Conservation (phyloP, 2,797 vertebrate genomes). For the Sebastes reedi region DNA sequence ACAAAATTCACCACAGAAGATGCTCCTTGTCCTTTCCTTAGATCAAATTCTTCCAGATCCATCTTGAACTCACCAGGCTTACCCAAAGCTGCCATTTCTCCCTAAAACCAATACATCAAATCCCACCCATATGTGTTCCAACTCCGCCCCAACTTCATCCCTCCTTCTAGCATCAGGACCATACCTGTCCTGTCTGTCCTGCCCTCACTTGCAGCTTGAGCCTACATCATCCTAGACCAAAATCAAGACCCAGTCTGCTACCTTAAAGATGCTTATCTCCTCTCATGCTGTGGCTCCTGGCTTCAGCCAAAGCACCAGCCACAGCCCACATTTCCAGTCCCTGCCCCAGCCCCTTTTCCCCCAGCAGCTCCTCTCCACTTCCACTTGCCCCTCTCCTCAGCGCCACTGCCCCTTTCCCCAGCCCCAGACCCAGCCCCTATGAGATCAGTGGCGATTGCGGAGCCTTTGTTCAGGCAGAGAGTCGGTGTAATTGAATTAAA, state of each 20-base stretch:
- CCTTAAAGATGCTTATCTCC: not conserved
- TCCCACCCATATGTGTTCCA: not conserved
- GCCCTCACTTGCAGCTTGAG: not conserved
- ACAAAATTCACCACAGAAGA: not conserved
- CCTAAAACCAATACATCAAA: not conserved
- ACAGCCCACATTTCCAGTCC: conserved; percentile 4
- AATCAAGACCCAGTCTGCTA: not conserved
- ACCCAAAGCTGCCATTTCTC: not conserved
- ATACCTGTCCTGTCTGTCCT: not conserved
- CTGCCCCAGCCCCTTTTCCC: conserved; percentile 11
- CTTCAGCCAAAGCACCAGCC: conserved; percentile 10
- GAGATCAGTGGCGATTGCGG: conserved; percentile 61
- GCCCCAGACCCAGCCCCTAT: conserved; percentile 24
- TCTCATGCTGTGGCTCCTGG: not conserved
- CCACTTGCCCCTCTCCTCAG: conserved; percentile 9
- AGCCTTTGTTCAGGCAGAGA: conserved; percentile 76
- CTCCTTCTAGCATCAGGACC: not conserved
- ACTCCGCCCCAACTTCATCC: conserved; percentile 1
- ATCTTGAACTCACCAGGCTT: not conserved
- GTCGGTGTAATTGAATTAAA: conserved; percentile 75
- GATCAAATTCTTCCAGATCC: not conserved
- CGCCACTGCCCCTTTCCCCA: not conserved
- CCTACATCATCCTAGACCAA: not conserved
- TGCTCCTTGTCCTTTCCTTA: not conserved
- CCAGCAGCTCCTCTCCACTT: not conserved